Conservation (phyloP, 2,113 vertebrate species). For the Coryphaenoides rupestris region DNA sequence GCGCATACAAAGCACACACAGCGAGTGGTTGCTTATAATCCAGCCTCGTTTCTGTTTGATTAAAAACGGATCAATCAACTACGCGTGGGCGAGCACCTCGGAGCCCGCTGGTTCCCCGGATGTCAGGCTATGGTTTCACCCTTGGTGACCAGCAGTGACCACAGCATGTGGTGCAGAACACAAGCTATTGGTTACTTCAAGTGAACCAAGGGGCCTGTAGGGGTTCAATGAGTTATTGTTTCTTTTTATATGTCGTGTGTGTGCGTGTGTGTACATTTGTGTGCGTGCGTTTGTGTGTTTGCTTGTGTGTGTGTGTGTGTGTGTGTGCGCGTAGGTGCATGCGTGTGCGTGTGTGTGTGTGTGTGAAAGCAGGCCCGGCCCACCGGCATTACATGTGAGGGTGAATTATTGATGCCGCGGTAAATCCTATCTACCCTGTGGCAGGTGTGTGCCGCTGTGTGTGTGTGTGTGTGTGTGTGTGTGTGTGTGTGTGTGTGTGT, state of each 20-base stretch:
- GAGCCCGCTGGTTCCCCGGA: constrained; percentile 1
- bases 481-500: not conserved
- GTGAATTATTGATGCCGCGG: constrained; percentile 65
- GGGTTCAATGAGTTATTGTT: constrained; percentile 7
- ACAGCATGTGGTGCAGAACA: constrained; percentile 15
- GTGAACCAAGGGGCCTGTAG: constrained; percentile 15
- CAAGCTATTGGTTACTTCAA: constrained; percentile 28
- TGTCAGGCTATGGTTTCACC: not conserved
- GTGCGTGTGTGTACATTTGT: constrained; percentile 14
- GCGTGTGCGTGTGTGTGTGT: not conserved
- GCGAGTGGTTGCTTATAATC: constrained; percentile 17
- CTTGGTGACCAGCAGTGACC: constrained; percentile 19
- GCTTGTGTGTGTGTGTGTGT: not conserved
- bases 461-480: constrained; percentile 32
- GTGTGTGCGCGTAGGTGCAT: not conserved
- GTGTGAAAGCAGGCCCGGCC: not conserved
- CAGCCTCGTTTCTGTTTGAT: constrained; percentile 14
- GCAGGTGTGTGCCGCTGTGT: constrained; percentile 50
- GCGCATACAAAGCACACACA: not conserved
- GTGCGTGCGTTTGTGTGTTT: not conserved
- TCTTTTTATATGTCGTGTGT: constrained; percentile 20
- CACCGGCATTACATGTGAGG: constrained; percentile 14
- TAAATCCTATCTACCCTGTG: constrained; percentile 61
- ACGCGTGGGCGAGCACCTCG: constrained; percentile 1
- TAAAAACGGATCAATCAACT: constrained; percentile 20